Conservation (phyloP, 2,113 vertebrate genomes). For the cat (Felis catus) region DNA sequence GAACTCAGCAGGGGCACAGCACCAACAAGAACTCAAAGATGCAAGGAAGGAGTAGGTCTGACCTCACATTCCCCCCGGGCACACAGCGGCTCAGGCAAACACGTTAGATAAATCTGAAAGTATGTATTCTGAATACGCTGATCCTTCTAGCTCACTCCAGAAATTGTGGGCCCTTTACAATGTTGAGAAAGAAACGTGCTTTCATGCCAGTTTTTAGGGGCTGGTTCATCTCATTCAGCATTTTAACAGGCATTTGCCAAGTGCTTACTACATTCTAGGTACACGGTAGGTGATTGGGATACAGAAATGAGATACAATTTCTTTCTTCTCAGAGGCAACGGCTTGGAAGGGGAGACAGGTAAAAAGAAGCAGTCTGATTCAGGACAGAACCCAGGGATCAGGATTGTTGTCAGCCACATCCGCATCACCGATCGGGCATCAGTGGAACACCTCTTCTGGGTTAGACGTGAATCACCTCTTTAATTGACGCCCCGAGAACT, state of each 20-base stretch:
- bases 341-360: not conserved
- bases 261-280: too few species aligned
- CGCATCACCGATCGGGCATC: fast-evolving
- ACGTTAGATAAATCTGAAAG: not conserved
- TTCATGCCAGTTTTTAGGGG: not conserved
- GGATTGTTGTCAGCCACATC: fast-evolving
- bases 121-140: not conserved
- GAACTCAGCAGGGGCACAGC: not conserved
- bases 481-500: not conserved
- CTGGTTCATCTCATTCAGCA: not conserved
- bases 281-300: not conserved
- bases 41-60: not conserved
- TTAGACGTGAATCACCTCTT: fast-evolving
- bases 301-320: not conserved
- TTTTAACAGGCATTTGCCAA: not conserved
- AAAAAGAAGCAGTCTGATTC: not conserved
- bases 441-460: fast-evolving
- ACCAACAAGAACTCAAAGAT: not conserved
- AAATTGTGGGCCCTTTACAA: not conserved
- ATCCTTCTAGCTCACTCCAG: not conserved
- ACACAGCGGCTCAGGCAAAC: fast-evolving
- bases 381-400: not conserved
- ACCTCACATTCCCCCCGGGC: not conserved
- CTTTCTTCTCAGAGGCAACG: not conserved
- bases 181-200: not conserved